phyloP scores from a whole-genome alignment of 2,113 vertebrate species.

The Oryzias woworae region DNA sequence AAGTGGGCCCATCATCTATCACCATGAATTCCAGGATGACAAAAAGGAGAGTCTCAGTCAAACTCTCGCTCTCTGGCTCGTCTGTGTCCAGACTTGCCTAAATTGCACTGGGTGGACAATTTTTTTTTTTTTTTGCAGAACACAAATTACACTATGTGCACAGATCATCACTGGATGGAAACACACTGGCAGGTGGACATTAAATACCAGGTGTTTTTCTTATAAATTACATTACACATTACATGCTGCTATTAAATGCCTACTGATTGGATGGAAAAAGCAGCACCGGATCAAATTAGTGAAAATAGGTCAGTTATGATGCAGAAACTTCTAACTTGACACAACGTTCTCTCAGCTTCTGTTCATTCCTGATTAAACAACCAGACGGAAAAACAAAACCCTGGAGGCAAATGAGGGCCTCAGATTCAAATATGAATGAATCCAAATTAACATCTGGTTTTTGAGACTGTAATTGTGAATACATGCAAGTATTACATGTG shows the following conservation, averaged over 20 bases:
- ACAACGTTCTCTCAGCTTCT: background rate
- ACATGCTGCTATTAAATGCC: too few species aligned
- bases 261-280: too few species aligned
- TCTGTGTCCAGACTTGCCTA: constrained; percentile 51
- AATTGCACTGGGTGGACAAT: constrained; percentile 23
- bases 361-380: constrained; percentile 52
- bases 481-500: constrained; percentile 21
- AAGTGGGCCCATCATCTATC: constrained; percentile 31
- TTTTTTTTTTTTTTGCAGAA: too few species aligned
- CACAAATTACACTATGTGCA: too few species aligned
- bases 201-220: too few species aligned
- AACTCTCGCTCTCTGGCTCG: constrained; percentile 11
- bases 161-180: too few species aligned
- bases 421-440: constrained; percentile 33
- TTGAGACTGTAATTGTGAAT: constrained; percentile 51
- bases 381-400: constrained; percentile 47
- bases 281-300: too few species aligned
- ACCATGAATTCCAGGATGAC: constrained; percentile 56
- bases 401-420: constrained; percentile 10
- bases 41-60: constrained; percentile 56
- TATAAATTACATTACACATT: too few species aligned
- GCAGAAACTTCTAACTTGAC: too few species aligned
- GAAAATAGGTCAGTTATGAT: too few species aligned
- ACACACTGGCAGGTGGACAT: too few species aligned
- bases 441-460: constrained; percentile 71